phyloP scores from a whole-genome alignment of 2,888 invertebrate genomes.

The Saturnia pavonia region DNA sequence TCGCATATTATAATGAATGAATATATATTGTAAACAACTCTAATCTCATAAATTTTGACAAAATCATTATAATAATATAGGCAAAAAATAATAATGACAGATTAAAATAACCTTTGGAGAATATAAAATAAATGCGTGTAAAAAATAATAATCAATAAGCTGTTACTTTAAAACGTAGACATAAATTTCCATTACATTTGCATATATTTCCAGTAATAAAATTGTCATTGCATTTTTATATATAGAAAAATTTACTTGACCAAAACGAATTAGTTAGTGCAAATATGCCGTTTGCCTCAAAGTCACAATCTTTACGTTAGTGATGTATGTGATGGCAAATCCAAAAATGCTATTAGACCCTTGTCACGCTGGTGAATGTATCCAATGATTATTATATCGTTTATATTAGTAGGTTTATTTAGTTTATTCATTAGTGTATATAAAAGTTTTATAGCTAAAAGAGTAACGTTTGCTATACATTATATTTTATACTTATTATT shows the following conservation, averaged over 20 bases:
- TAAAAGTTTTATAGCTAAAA: too few relatives aligned
- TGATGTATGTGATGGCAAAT: slow-evolving; percentile 43
- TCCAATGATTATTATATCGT: background rate
- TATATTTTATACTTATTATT: too few relatives aligned
- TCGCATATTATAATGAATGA: background rate
- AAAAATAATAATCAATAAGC: too few relatives aligned
- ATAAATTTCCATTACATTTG: background rate
- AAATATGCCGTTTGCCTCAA: background rate
- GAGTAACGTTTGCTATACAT: too few relatives aligned
- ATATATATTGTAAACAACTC: too few relatives aligned
- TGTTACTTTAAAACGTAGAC: too few relatives aligned
- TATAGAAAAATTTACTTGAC: background rate
- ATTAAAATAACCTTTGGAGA: too few relatives aligned
- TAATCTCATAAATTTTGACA: too few relatives aligned
- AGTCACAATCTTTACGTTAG: slow-evolving; percentile 14
- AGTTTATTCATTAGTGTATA: background rate
- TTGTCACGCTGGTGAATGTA: slow-evolving; percentile 3
- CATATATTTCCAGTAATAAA: background rate
- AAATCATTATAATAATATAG: too few relatives aligned
- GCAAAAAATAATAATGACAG: too few relatives aligned
- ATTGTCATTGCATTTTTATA: background rate
- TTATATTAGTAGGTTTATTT: background rate
- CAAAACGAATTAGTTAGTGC: background rate
- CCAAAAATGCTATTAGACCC: slow-evolving; percentile 40
- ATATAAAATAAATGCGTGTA: too few relatives aligned